phyloP scores from a whole-genome alignment of 2,113 vertebrate species.

The Periophthalmodon schlosseri region DNA sequence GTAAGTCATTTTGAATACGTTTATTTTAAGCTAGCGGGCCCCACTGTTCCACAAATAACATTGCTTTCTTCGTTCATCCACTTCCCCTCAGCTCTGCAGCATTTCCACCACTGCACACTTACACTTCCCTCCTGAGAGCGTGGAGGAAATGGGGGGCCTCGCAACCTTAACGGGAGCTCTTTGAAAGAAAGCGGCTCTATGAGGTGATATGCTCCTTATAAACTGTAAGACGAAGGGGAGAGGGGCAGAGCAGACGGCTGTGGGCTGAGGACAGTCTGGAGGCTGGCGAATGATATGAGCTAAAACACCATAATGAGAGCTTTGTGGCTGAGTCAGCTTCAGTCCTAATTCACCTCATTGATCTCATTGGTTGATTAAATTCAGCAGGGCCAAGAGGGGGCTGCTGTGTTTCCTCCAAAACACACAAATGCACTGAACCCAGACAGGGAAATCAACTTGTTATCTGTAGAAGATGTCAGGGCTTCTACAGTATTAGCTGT shows the following conservation, averaged over 20 bases:
- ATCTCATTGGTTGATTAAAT: conserved; percentile 68
- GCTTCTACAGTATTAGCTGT: conserved; percentile 18
- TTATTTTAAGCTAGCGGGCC: conserved; percentile 69
- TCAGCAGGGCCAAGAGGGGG: conserved; percentile 38
- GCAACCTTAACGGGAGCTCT: conserved; percentile 58
- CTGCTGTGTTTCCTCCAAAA: background rate
- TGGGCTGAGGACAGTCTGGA: conserved; percentile 58
- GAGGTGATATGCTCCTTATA: conserved; percentile 59
- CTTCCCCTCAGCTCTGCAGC: conserved; percentile 62
- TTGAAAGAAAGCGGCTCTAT: conserved; percentile 51
- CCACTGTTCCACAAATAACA: conserved; percentile 73
- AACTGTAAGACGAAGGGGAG: conserved; percentile 32
- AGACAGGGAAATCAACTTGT: conserved; percentile 37
- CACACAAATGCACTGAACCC: conserved; percentile 32
- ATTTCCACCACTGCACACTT: conserved; percentile 72
- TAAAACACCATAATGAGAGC: conserved; percentile 67
- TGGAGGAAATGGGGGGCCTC: conserved; percentile 70
- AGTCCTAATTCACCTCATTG: conserved; percentile 65
- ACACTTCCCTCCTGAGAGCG: conserved; percentile 73
- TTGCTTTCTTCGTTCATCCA: conserved; percentile 59
- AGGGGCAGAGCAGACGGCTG: conserved; percentile 43
- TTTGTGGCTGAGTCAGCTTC: conserved; percentile 66
- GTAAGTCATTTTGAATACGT: conserved; percentile 62
- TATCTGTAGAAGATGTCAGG: conserved; percentile 17
- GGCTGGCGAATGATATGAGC: conserved; percentile 67